Conservation (phyloP, 2,888 invertebrate species). For the Nezara viridula region DNA sequence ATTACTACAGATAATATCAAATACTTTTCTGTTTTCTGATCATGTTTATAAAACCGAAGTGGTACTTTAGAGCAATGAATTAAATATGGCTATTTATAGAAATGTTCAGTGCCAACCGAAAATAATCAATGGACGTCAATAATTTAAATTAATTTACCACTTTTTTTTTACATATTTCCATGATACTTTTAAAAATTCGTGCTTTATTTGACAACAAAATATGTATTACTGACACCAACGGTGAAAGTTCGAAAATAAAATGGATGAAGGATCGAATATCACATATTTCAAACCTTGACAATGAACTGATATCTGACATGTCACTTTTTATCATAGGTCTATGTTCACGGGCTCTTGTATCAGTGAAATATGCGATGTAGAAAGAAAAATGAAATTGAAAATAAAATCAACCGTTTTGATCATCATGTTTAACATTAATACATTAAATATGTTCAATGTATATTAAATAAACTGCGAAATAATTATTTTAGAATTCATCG, state of each 20-base stretch:
- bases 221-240: not conserved
- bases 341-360: not conserved
- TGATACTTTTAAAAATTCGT: no score
- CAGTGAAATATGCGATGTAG: not conserved
- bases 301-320: not conserved
- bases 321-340: constrained; percentile 14
- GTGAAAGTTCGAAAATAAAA: not conserved
- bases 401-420: not conserved
- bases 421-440: not conserved
- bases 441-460: not conserved
- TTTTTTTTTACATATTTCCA: no score
- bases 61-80: no score
- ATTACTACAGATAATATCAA: no score
- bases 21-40: no score
- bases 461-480: not conserved
- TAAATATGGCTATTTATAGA: no score
- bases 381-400: not conserved
- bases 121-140: no score
- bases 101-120: no score
- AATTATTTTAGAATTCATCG: no score
- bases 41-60: no score
- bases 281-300: constrained; percentile 12
- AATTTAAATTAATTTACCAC: no score
- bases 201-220: not conserved
- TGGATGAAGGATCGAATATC: not conserved